Evolutionary conservation across 2,888 invertebrate genomes (phyloP), one percentile per base, ranked within the genome.

Genomic region (Macrophya alboannulata): DNA sequence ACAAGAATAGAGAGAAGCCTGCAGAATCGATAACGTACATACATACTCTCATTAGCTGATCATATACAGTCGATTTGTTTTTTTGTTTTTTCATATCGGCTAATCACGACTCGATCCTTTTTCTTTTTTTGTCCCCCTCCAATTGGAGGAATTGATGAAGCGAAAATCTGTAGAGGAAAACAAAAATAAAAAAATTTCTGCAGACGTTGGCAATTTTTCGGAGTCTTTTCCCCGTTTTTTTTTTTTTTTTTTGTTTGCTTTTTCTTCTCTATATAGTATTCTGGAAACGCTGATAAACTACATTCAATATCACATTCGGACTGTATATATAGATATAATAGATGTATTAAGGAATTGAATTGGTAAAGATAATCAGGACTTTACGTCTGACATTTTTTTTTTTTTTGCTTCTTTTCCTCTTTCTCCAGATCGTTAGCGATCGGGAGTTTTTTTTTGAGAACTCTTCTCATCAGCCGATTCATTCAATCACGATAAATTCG

Each of bases 401-500:
- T 17, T 15, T 17, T 5, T 55, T 17, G 9, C 5, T 37, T 25
- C 17, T 37, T 37, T 37, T 37, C 31, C 37, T 68, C 21, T 62
- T 62, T 25, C 25, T 17, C 62, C 25, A 4, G 25, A 1, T 62
- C 62, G 55, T 31, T 21, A 62, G 25, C 62, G 62, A 62, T 62
- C 21, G 12, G 4, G 62, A 62, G 21, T 68, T 68, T 68, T 68
- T 68, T 68, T 31, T 37, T 68, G 68, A 68, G 15, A 68, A 68
- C 31, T 68, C 31, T 37, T 37, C 37, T 68, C 37, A 68, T 68
- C 68, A 37, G 68, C 68, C 31, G 37, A 68, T 68, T 68, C 68
- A 31, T 68, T 68, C 68, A 68, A 37, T 68, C 37, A 37, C 31
- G 31, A 68, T 68, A 25, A 68, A 68, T 68, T 68, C 37, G 68